These are phyloP conservation scores for Bungarus multicinctus DNA, from an alignment of 2,113 vertebrate species.

Conservation along the genomic window DNA sequence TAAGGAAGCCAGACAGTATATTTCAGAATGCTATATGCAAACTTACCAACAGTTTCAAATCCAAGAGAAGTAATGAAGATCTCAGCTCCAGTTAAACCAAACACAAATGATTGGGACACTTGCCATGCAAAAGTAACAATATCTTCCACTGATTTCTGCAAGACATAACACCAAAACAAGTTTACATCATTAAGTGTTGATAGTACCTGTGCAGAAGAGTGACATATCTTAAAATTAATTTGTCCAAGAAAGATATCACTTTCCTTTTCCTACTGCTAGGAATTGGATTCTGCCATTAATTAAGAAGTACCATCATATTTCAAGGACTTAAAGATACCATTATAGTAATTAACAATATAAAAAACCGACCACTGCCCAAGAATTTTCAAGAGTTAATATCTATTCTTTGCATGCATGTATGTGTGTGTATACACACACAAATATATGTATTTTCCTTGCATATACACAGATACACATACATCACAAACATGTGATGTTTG, in stretches of 20 bases:
- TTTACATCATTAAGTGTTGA: background rate
- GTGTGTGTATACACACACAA: no score
- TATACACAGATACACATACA: no score
- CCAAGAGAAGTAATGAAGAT: conserved; percentile 79
- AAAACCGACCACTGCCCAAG: no score
- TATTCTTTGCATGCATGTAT: no score
- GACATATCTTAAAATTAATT: background rate
- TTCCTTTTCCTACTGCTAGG: background rate
- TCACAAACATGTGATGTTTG: no score
- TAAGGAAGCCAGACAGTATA: background rate
- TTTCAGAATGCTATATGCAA: conserved; percentile 20
- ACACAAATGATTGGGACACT: conserved; percentile 90
- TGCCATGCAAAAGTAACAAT: conserved; percentile 80
- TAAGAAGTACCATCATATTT: background rate
- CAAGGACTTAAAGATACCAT: background rate
- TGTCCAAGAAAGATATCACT: background rate
- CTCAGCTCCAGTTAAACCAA: conserved; percentile 92
- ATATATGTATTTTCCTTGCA: no score
- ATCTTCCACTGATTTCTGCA: conserved; percentile 81
- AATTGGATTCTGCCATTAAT: background rate
- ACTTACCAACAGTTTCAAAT: conserved; percentile 86
- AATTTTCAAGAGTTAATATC: no score
- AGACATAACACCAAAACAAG: conserved; percentile 16
- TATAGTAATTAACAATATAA: background rate
- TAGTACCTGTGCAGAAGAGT: background rate